Evolutionary conservation across 2,888 invertebrate genomes (phyloP).

Genomic region (Syrista parreyssii): DNA sequence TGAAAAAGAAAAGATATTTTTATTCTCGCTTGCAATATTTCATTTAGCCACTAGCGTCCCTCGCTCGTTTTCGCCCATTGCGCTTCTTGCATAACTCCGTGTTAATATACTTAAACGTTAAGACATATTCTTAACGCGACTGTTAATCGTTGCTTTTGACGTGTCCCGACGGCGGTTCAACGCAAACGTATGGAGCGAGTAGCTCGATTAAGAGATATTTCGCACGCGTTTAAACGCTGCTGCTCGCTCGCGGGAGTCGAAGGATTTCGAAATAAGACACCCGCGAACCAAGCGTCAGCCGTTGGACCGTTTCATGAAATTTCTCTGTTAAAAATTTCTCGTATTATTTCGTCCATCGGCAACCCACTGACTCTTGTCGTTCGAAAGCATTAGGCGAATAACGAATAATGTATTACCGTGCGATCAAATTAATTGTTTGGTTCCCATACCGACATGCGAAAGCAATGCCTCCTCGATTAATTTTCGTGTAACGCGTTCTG

Average conservation of each 20-base stretch:
- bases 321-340: not conserved
- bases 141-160: not conserved
- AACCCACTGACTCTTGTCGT: no score
- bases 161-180: no score
- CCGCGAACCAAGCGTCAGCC: not conserved
- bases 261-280: not conserved
- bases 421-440: not conserved
- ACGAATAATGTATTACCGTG: not conserved
- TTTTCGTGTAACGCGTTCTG: not conserved
- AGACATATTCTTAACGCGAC: no score
- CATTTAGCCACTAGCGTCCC: no score
- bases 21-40: no score
- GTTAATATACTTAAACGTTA: not conserved
- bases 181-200: not conserved
- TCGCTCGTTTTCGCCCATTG: no score
- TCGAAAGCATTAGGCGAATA: no score
- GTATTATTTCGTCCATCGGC: no score
- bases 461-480: not conserved
- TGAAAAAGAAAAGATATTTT: conserved; percentile 7
- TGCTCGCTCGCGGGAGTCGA: not conserved
- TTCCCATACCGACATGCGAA: not conserved
- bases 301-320: not conserved
- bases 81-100: not conserved
- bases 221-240: not conserved
- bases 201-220: not conserved